Base-by-base conservation (phyloP, 2,113 vertebrate species). In the Amphilophus citrinellus region DNA sequence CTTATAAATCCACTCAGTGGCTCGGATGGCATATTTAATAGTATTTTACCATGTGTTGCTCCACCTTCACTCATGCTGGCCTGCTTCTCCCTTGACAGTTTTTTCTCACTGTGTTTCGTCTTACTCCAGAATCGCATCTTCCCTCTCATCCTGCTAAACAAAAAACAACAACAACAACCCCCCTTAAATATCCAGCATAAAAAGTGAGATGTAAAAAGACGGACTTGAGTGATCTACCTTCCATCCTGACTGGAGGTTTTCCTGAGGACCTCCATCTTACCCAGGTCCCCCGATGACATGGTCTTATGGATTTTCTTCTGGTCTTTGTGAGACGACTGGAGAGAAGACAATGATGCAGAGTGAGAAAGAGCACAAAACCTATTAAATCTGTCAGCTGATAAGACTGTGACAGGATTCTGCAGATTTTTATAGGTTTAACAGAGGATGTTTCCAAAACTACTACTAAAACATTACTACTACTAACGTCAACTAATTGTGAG, bases 101-200 rank as follows among this genome's bases (percentile, higher is more conserved):
- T 98, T 84, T 98, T 99, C 58, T 98, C 97, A 1, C 96, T 94
- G 14, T 97, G 97, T 84, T 96, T 98, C 5, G 96, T 96, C 88
- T 97, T 98, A 61, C 94, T 96, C 97, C 97, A 98, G 92, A 99
- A 99, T 42, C 95, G 96, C 96, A 98, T 99, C 94, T 96, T 98
- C 75, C 96, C 96, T 93, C 96, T 97, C 89, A 97, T 96, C 93
- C 98, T 98, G 91, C 68, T 88, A 17, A 13, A 76, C 50, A 35
- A 76, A 24, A 84, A 42, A 56, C 14, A 58, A 81, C 56, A 18
- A 2, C 15, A n/a, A 76, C 14, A 53, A 10, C 42, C 20, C 6
- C 17, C 15, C 5, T 15, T 27, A 22, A 42, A 66, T 22, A 27
- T 30, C 15, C 5, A 66, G 32, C 50, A 68, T 24, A 80, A 59